Evolutionary conservation across 2,888 invertebrate genomes (phyloP), one percentile per base, ranked within the genome.

Genomic region (Apamea sordens): DNA sequence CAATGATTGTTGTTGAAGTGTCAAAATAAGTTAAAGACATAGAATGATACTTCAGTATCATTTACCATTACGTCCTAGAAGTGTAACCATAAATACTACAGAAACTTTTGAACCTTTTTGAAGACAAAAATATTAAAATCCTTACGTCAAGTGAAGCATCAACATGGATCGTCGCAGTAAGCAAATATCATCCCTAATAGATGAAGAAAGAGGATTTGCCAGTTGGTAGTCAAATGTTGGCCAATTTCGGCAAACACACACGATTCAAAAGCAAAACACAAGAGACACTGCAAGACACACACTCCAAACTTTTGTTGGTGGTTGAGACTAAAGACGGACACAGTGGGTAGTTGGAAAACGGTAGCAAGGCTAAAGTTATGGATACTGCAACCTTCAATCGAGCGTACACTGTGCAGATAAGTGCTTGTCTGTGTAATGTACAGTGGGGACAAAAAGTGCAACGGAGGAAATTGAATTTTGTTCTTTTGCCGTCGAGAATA

Each of bases 331-430:
- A 69, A 64, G 75, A 72, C n/a, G 41, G 59, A 83, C 89, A 85
- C 89, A 77, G 85, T 80, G 74, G 36, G 41, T 79, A 80, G 89
- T 85, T 91, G 92, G 93, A 92, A 93, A 91, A 92, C 91, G 88
- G 87, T 86, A 86, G 85, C 85, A 83, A 88, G 91, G 89, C 90
- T 92, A 73, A 93, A 94, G 92, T 94, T 93, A 93, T 92, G 92
- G 91, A 90, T 90, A 90, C 90, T 90, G 90, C 88, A 90, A 88
- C 89, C 92, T 93, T 93, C 95, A 95, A 95, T 95, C 94, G 95
- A 93, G 91, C 94, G 94, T 93, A 92, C 92, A 90, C 89, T 92
- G 88, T 91, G 90, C 90, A 91, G 92, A 92, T 93, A 93, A 94
- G 93, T 94, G 91, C 88, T 90, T 89, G 90, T 88, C 88, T 90